These are phyloP conservation scores for Drepanosiphum platanoidis DNA, from an alignment of 2,888 invertebrate species.

Conservation along the genomic window DNA sequence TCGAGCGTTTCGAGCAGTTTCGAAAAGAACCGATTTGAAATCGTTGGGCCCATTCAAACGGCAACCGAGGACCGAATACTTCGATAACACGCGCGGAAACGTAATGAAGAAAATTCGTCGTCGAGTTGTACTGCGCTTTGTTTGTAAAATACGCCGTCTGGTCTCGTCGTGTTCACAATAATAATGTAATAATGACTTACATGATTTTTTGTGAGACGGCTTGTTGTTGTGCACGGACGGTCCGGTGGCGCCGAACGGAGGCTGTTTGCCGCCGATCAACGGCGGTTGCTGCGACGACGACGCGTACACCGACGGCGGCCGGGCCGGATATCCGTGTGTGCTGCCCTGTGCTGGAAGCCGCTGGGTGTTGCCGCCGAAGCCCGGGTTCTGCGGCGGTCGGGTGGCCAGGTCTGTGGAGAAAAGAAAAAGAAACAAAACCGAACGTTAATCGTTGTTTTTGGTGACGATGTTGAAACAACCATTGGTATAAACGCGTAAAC, in stretches of 20 bases:
- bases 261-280: slow-evolving; percentile 53
- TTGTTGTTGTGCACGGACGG: slow-evolving; percentile 70
- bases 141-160: no score
- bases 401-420: slow-evolving; percentile 42
- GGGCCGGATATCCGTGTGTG: slow-evolving; percentile 68
- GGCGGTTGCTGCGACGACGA: slow-evolving; percentile 61
- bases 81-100: no score
- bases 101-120: no score
- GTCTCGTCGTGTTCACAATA: neutral
- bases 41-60: no score
- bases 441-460: neutral
- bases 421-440: no score
- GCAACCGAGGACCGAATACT: no score
- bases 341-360: slow-evolving; percentile 70
- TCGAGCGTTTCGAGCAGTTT: no score
- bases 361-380: slow-evolving; percentile 69
- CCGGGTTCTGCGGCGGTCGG: slow-evolving; percentile 63
- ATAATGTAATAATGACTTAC: slow-evolving; percentile 66
- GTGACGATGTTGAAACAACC: neutral
- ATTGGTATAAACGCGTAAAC: no score
- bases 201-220: slow-evolving; percentile 76
- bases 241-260: slow-evolving; percentile 67
- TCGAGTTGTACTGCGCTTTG: no score
- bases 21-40: no score
- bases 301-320: slow-evolving; percentile 70